A percentile compares a stretch with the other conserved stretches of the same genome.
Evolutionary conservation across 2,113 vertebrate species (phyloP).

Genomic region (Anseranas semipalmata): DNA sequence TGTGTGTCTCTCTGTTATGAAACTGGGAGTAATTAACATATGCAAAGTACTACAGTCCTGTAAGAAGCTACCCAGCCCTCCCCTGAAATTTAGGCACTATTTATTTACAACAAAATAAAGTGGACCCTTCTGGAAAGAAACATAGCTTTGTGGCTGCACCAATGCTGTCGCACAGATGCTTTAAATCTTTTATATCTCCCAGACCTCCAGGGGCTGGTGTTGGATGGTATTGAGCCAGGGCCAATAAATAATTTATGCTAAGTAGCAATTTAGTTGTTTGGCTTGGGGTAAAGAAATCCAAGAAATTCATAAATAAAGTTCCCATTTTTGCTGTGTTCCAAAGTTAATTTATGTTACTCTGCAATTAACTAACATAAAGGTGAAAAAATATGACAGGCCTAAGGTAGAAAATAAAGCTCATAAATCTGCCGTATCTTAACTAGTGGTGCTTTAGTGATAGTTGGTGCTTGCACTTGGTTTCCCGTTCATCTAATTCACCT

Average conservation of each 20-base stretch:
- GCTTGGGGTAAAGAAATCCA: constrained; percentile 90
- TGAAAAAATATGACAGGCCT: constrained; percentile 85
- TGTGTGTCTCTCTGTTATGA: constrained; percentile 70
- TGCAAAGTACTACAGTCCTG: constrained; percentile 82
- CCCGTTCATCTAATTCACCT: constrained; percentile 51
- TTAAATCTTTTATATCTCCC: constrained; percentile 91
- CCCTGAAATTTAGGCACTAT: constrained; percentile 82
- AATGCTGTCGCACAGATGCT: constrained; percentile 80
- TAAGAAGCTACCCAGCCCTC: constrained; percentile 81
- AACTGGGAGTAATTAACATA: constrained; percentile 81
- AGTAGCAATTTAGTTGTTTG: constrained; percentile 98
- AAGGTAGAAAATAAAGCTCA: constrained; percentile 80
- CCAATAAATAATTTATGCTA: constrained; percentile 99
- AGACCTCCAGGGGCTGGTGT: constrained; percentile 87
- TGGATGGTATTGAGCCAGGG: constrained; percentile 89
- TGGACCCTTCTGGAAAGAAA: constrained; percentile 87
- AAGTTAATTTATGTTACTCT: constrained; percentile 87
- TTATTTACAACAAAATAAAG: constrained; percentile 90
- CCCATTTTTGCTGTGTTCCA: constrained; percentile 84
- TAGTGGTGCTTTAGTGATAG: constrained; percentile 76
- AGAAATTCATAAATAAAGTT: constrained; percentile 94
- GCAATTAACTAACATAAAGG: constrained; percentile 88
- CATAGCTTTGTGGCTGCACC: constrained; percentile 83
- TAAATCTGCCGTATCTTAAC: constrained; percentile 83
- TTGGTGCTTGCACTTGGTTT: constrained; percentile 62